Evolutionary conservation across 2,797 vertebrate species (phyloP), one percentile per base, ranked within the genome.

Genomic region (Pipistrellus nathusii): DNA sequence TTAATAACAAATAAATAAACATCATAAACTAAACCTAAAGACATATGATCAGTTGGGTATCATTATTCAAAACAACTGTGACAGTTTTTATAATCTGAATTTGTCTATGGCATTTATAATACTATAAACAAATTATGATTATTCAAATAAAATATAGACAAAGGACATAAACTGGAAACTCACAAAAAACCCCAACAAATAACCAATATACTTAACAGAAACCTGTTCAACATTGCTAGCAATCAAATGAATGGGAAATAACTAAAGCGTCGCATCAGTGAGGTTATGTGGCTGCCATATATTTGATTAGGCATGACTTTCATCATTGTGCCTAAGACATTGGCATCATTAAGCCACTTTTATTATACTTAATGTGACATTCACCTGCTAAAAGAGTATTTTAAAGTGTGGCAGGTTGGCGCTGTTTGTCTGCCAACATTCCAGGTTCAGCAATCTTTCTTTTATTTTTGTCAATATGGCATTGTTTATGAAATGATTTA

Each of bases 21-120:
- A 23, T 46, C 8, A 66, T 76, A 72, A 91, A 76, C 20, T 35
- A 51, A 72, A 82, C 25, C 15, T 55, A 48, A 93, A 82, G 38
- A 71, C 23, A 30, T 76, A 44, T 53, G 57, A 10, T 20, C 46
- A 86, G 75, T 41, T 86, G 38, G 55, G 2, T 82, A 85, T 90
- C 88, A 84, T 89, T 81, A 71, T 81, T 82, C n/a, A 69, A 94
- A 89, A 81, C 55, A 88, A 57, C 30, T 72, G 12, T 73, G 57
- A 68, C 20, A 71, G 30, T 30, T 82, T 87, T 94, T 81, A 82
- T 81, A 53, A 77, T 85, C 25, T 88, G 32, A 66, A 90, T 85
- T 94, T 75, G 7, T 69, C 81, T 92, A 68, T 68, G 77, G 25
- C 12, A 94, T 71, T 94, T 62, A 81, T 88, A 64, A 93, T 57